A percentile compares a stretch with the other conserved stretches of the same genome.
These are phyloP conservation scores for Acleris sparsana DNA, from an alignment of 2,888 invertebrate genomes.

Conservation along the genomic window DNA sequence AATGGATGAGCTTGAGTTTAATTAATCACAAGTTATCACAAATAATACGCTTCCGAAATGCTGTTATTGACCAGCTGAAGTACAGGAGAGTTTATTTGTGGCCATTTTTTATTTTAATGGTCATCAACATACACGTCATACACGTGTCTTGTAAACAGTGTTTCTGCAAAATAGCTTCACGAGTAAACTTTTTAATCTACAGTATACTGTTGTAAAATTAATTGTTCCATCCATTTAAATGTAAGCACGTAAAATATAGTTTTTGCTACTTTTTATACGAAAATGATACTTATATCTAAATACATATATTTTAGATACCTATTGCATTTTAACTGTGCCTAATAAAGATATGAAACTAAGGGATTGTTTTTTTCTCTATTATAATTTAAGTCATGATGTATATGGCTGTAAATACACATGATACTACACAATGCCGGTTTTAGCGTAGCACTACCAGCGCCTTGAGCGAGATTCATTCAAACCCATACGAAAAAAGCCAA, in stretches of 20 bases:
- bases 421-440: too few relatives aligned
- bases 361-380: neutral
- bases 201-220: neutral
- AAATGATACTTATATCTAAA: conserved; percentile 15
- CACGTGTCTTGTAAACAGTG: neutral
- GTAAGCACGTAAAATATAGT: conserved; percentile 7
- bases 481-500: too few relatives aligned
- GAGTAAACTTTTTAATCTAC: neutral
- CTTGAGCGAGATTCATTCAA: too few relatives aligned
- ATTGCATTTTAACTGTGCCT: conserved; percentile 25
- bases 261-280: conserved; percentile 27
- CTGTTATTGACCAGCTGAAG: too few relatives aligned
- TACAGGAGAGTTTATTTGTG: too few relatives aligned
- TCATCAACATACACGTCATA: too few relatives aligned
- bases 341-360: conserved; percentile 13
- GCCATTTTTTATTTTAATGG: too few relatives aligned
- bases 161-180: neutral
- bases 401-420: too few relatives aligned
- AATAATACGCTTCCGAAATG: neutral
- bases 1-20: conserved; percentile 6
- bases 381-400: too few relatives aligned
- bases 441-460: too few relatives aligned
- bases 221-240: conserved; percentile 2
- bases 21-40: conserved; percentile 5
- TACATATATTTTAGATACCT: conserved; percentile 11